These are phyloP conservation scores for Mycteria americana DNA, from an alignment of 2,797 vertebrate genomes.

Conservation along the genomic window DNA sequence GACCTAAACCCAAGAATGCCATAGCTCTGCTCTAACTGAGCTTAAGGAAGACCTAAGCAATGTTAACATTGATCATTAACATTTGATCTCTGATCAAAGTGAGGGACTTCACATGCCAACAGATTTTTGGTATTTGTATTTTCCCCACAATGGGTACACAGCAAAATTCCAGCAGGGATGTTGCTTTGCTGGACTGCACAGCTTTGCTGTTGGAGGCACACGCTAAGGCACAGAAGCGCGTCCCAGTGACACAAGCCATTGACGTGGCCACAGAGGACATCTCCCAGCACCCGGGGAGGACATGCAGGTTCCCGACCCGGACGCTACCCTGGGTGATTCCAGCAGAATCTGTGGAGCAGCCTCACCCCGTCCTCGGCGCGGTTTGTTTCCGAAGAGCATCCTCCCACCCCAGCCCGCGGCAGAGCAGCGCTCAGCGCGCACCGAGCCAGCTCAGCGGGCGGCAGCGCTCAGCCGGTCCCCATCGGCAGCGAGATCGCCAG, in stretches of 20 bases:
- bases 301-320: accelerated
- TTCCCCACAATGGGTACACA: neutral
- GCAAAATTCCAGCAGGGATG: accelerated
- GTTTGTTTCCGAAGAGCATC: neutral
- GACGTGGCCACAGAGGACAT: neutral
- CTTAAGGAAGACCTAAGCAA: neutral
- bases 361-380: neutral
- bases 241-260: accelerated
- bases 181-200: neutral
- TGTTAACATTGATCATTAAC: neutral
- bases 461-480: neutral
- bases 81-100: neutral
- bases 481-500: accelerated
- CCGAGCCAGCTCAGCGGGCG: accelerated
- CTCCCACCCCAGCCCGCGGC: neutral
- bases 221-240: accelerated
- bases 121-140: neutral
- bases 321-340: neutral
- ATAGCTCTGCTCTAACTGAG: accelerated
- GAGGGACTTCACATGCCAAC: neutral
- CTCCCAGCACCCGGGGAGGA: neutral
- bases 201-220: neutral
- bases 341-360: accelerated
- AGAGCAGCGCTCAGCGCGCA: neutral
- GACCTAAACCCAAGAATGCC: neutral